Evolutionary conservation across 2,888 invertebrate species (phyloP), one percentile per base, ranked within the genome.

Genomic region (Crossocerus cetratus): DNA sequence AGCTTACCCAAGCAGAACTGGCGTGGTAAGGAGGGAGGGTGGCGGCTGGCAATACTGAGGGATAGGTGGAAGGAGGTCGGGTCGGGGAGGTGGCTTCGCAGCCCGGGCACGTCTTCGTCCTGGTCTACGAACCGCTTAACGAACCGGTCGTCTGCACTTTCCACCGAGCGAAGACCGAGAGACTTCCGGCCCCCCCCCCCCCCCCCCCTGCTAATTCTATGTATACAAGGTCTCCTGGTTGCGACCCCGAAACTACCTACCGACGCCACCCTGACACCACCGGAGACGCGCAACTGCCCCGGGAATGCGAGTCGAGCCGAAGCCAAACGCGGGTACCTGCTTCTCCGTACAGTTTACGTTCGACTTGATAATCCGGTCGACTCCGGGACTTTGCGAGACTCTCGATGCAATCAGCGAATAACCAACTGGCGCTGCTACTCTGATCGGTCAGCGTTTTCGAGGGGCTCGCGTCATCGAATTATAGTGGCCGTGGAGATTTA

Each of bases 151-250:
- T 72, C 77, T 32, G 73, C 76, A 72, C 82, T 75, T 73, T 74
- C 74, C 67, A 32, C 69, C 32, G 66, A 59, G 44, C 63, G 54
- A 60, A 68, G 76, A 32, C 32, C 32, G 32, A 32, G 32, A 32
- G 32, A 32, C 32, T 32, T 32, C 32, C 32, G 11, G 11, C 32
- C n/a, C n/a, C n/a, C n/a, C n/a, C n/a, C n/a, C n/a, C n/a, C n/a
- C n/a, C n/a, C n/a, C n/a, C n/a, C n/a, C 2, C 32, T 32, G 74
- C 72, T 83, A 83, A 82, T 82, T 83, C 77, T 65, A 72, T 75
- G 77, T 77, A 69, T 75, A 83, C 73, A 74, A 64, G 65, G 58
- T 42, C 68, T 44, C 43, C 55, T 16, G 20, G 61, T 58, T 57
- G 23, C 56, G 32, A 55, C 21, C 32, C 44, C 49, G 71, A 67